phyloP scores from a whole-genome alignment of 2,113 vertebrate species.

The Megatriorchis doriae region DNA sequence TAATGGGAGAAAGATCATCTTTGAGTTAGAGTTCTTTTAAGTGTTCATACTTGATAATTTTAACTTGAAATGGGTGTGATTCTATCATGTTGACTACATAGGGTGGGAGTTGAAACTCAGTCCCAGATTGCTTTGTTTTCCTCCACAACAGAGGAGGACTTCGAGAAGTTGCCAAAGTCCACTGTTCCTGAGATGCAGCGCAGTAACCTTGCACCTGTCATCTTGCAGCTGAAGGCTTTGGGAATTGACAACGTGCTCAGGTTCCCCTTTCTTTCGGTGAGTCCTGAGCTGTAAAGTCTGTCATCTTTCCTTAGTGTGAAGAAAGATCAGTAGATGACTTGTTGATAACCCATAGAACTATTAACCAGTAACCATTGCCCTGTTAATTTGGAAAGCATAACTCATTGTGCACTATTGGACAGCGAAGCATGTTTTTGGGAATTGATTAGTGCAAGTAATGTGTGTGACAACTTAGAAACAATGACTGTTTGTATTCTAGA shows the following conservation, averaged over 20 bases:
- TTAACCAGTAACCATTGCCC: background rate
- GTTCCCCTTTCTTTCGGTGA: slow-evolving; percentile 96
- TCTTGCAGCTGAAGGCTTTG: slow-evolving; percentile 96
- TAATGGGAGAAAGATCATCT: background rate
- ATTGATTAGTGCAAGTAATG: background rate
- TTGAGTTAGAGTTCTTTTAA: background rate
- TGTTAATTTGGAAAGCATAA: background rate
- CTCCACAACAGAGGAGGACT: slow-evolving; percentile 87
- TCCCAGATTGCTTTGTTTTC: background rate
- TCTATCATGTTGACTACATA: background rate
- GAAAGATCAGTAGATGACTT: background rate
- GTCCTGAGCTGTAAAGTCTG: background rate
- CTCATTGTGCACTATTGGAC: background rate
- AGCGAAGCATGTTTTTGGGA: background rate
- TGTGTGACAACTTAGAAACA: background rate
- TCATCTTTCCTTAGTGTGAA: background rate
- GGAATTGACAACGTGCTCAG: slow-evolving; percentile 97
- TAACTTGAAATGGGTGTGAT: background rate
- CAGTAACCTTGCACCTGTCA: slow-evolving; percentile 92
- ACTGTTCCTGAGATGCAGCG: slow-evolving; percentile 98
- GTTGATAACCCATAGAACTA: background rate
- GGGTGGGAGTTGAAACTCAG: background rate
- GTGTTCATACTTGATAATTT: background rate
- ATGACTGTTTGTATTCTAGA: background rate
- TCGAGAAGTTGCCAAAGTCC: slow-evolving; percentile 87